Evolutionary conservation across 1,140 invertebrate genomes (phyloP).

Genomic region (Zaprionus gabonicus): DNA sequence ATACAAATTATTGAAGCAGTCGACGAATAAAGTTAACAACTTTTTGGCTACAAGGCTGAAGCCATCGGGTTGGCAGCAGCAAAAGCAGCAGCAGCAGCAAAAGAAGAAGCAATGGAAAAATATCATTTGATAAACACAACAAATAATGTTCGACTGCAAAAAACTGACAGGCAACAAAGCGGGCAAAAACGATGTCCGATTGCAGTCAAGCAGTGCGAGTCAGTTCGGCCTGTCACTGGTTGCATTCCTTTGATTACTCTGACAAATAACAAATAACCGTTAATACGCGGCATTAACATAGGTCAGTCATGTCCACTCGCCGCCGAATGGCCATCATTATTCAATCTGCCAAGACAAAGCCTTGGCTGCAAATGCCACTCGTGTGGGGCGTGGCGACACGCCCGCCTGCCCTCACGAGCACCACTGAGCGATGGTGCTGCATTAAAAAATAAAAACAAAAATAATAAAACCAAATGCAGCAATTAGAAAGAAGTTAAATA

Average conservation of each 20-base stretch:
- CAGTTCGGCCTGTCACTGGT: constrained; percentile 33
- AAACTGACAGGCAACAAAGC: constrained; percentile 51
- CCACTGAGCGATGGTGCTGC: not conserved
- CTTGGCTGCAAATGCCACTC: constrained; percentile 53
- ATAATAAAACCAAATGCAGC: constrained; percentile 2
- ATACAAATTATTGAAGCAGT: constrained; percentile 39
- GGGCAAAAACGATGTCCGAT: constrained; percentile 9
- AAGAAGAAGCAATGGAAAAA: constrained; percentile 5
- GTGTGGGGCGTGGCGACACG: constrained; percentile 22
- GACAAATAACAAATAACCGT: constrained; percentile 64
- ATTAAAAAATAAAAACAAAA: not conserved
- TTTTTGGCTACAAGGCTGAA: constrained; percentile 43
- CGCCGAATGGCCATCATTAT: constrained; percentile 37
- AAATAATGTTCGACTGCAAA: constrained; percentile 44
- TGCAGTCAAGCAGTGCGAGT: not conserved
- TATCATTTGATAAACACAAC: constrained; percentile 45
- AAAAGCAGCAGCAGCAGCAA: not conserved
- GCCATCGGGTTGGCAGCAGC: constrained; percentile 13
- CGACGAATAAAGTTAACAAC: constrained; percentile 35
- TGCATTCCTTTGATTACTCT: constrained; percentile 45
- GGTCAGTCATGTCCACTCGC: constrained; percentile 52
- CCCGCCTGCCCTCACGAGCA: constrained; percentile 9
- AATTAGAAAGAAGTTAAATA: constrained; percentile 9
- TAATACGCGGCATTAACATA: constrained; percentile 55
- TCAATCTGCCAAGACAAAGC: constrained; percentile 56